phyloP scores from a whole-genome alignment of 2,888 invertebrate genomes.

The Stictocephala bisonia region DNA sequence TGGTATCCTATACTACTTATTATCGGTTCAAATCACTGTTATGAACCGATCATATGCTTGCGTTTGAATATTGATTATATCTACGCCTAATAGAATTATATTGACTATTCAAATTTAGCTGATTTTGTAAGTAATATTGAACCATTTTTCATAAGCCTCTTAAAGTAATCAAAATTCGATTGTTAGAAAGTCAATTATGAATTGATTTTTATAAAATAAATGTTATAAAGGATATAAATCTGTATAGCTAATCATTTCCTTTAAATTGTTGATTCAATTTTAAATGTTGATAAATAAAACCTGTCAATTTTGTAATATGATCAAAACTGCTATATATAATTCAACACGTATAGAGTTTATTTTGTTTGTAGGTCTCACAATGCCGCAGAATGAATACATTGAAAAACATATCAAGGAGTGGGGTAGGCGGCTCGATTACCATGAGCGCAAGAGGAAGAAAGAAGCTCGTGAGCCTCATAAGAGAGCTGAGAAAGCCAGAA shows the following conservation, averaged over 20 bases:
- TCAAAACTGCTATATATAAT: conserved; percentile 33
- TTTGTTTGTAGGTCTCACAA: conserved; percentile 64
- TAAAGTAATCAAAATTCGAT: no score
- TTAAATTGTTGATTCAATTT: not conserved
- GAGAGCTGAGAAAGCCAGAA: conserved; percentile 89
- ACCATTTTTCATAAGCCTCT: no score
- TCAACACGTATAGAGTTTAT: not conserved
- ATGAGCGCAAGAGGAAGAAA: conserved; percentile 94
- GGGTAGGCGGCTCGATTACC: conserved; percentile 97
- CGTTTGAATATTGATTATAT: no score
- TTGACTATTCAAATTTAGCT: no score
- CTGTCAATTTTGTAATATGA: conserved; percentile 22
- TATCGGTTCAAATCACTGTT: no score
- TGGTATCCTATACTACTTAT: no score
- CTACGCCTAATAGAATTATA: no score
- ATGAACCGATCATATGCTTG: no score
- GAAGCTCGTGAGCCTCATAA: conserved; percentile 96
- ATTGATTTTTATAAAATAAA: not conserved
- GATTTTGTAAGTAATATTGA: no score
- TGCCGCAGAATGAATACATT: conserved; percentile 99
- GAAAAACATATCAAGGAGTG: conserved; percentile 96
- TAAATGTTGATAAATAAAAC: no score
- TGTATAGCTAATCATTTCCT: not conserved
- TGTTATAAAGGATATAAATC: not conserved
- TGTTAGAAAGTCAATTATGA: no score